A percentile compares a stretch with the other conserved stretches of the same genome.
These are phyloP conservation scores for Limnothrissa miodon DNA, from an alignment of 2,113 vertebrate species.

Conservation along the genomic window DNA sequence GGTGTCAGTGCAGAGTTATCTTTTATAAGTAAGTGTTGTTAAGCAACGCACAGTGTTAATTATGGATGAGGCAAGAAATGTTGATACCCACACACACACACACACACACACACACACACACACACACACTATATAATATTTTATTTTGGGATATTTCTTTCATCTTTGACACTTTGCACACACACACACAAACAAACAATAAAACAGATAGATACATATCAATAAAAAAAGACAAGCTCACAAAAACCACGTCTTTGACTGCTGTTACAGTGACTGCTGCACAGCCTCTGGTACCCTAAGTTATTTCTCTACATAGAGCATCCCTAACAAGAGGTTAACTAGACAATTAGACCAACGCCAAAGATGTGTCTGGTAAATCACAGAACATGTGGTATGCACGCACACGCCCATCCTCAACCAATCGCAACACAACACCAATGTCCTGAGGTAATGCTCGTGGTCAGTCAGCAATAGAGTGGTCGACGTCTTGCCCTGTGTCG, in stretches of 20 bases:
- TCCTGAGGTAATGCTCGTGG: not conserved
- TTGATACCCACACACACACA: no score
- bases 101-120: no score
- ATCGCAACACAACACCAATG: not conserved
- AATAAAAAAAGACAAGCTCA: not conserved
- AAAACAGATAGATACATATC: no score
- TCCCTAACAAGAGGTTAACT: not conserved
- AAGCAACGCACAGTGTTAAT: not conserved
- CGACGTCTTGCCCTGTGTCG: not conserved
- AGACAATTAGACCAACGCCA: not conserved
- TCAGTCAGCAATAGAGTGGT: not conserved
- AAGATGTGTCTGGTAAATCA: not conserved
- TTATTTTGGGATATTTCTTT: no score
- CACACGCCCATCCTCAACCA: not conserved
- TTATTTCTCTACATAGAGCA: not conserved
- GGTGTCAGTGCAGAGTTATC: not conserved
- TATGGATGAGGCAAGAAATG: not conserved
- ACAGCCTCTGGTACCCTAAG: not conserved
- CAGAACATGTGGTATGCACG: not conserved
- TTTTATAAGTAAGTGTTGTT: slow-evolving; percentile 1
- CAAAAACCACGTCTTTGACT: not conserved
- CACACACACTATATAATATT: no score
- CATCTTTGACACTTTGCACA: no score
- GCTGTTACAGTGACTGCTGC: not conserved
- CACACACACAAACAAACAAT: not conserved